Conservation (phyloP, 2,113 vertebrate genomes). For the Carassius carassius region DNA sequence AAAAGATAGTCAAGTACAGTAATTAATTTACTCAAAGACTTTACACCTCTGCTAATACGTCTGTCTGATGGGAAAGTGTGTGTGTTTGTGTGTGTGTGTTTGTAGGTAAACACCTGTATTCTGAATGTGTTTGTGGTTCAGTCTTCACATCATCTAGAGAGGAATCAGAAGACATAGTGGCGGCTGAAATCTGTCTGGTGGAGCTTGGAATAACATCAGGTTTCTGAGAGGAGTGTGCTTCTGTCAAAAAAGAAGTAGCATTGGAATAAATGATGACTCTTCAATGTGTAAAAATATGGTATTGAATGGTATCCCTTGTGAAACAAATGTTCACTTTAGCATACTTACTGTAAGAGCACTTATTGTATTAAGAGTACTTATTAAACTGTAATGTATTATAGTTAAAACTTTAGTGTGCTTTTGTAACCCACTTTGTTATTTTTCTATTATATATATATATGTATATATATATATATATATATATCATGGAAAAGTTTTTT, state of each 20-base stretch:
- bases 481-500: too few relatives aligned
- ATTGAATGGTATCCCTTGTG: too few relatives aligned
- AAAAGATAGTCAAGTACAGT: too few relatives aligned
- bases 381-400: too few relatives aligned
- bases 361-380: too few relatives aligned
- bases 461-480: too few relatives aligned
- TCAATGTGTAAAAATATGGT: not conserved
- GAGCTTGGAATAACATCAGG: constrained; percentile 83
- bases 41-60: not conserved
- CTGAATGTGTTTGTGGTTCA: constrained; percentile 61
- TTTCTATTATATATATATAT: too few relatives aligned
- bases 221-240: constrained; percentile 74
- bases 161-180: constrained; percentile 78
- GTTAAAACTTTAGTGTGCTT: too few relatives aligned
- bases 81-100: not conserved
- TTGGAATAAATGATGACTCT: not conserved
- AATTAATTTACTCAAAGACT: too few relatives aligned
- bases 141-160: constrained; percentile 71
- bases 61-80: too few relatives aligned
- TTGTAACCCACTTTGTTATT: too few relatives aligned
- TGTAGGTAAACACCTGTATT: constrained; percentile 65
- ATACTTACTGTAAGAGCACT: too few relatives aligned
- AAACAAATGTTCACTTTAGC: not conserved
- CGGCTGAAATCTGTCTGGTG: constrained; percentile 73
- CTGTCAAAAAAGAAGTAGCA: constrained; percentile 63